phyloP scores from a whole-genome alignment of 2,888 invertebrate species.

The Callyntrura guangdongensis region DNA sequence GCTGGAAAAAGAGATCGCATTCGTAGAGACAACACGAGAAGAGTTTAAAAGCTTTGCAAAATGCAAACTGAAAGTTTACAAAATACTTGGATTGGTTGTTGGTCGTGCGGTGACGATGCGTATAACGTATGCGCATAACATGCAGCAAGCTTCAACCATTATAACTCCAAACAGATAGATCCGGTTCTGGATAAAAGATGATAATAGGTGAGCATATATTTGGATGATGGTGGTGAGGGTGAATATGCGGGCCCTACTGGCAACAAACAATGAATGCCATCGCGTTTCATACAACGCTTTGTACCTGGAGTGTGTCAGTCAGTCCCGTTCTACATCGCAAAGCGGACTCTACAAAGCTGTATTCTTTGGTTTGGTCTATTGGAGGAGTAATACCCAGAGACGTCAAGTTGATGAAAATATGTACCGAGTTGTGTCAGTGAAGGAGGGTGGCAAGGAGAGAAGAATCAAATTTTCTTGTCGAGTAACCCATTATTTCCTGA shows the following conservation, averaged over 20 bases:
- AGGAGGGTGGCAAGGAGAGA: constrained; percentile 1
- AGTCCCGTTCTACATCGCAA: not conserved
- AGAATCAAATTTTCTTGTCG: constrained; percentile 69
- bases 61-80: constrained; percentile 52
- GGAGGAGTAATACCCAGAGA: too few species aligned
- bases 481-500: constrained; percentile 48
- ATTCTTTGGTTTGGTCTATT: too few species aligned
- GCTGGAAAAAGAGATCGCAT: constrained; percentile 32
- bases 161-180: not conserved
- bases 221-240: not conserved
- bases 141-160: not conserved
- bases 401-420: constrained; percentile 44
- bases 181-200: not conserved
- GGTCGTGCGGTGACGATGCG: not conserved
- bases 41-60: constrained; percentile 43
- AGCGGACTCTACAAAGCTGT: not conserved
- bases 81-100: constrained; percentile 15
- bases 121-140: not conserved
- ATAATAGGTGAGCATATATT: not conserved
- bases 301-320: not conserved
- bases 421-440: not conserved
- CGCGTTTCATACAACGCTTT: not conserved
- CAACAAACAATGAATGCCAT: not conserved
- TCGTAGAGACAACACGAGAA: constrained; percentile 20
- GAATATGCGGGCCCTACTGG: not conserved